A percentile compares a stretch with the other conserved stretches of the same genome.
phyloP scores from a whole-genome alignment of 2,113 vertebrate species.

The Leptodactylus fuscus region DNA sequence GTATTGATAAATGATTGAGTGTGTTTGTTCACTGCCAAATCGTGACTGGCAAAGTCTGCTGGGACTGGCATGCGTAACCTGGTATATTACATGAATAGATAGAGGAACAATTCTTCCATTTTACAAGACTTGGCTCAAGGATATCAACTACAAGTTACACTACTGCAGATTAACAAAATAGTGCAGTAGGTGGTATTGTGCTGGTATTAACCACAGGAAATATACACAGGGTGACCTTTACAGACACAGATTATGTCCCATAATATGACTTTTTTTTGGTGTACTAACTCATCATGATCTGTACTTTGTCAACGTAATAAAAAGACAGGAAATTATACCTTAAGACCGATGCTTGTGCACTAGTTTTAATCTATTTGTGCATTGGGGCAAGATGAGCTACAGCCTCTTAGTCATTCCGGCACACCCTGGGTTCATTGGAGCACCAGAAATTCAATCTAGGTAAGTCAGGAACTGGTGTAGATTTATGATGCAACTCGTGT shows the following conservation, averaged over 20 bases:
- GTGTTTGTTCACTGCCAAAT: constrained; percentile 49
- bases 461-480: no score
- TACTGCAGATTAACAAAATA: neutral
- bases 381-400: no score
- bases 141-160: constrained; percentile 22
- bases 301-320: no score
- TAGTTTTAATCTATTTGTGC: no score
- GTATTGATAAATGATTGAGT: constrained; percentile 54
- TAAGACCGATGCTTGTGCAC: no score
- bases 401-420: no score
- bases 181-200: constrained; percentile 4
- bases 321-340: no score
- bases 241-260: neutral
- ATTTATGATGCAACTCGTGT: no score
- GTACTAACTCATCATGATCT: no score
- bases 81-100: constrained; percentile 43
- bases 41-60: constrained; percentile 38
- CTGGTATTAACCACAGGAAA: neutral
- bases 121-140: constrained; percentile 12
- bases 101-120: constrained; percentile 52
- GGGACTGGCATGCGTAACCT: constrained; percentile 47
- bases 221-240: neutral
- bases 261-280: neutral
- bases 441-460: no score
- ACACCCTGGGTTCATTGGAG: no score